These are phyloP conservation scores for Natrix natrix DNA, from an alignment of 2,797 vertebrate species.

Conservation along the genomic window DNA sequence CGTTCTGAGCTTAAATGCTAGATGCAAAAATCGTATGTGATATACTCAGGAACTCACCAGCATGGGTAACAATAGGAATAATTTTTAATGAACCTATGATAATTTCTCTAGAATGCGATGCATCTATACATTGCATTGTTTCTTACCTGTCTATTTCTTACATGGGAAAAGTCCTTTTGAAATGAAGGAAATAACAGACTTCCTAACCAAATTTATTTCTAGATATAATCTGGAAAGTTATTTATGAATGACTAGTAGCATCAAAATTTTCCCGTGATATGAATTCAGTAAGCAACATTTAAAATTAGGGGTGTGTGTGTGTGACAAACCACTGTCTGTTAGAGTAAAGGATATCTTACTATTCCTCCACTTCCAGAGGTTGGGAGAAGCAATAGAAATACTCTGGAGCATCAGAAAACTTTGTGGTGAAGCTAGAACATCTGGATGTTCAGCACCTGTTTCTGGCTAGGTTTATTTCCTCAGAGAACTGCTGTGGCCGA, in stretches of 20 bases:
- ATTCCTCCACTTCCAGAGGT: background rate
- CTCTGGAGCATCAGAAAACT: background rate
- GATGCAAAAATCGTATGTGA: slow-evolving; percentile 41
- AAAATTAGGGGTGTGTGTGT: background rate
- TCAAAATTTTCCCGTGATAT: background rate
- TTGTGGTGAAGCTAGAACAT: background rate
- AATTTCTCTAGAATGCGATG: slow-evolving; percentile 53
- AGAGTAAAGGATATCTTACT: background rate
- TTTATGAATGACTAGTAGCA: background rate
- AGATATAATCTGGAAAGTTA: background rate
- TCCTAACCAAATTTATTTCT: background rate
- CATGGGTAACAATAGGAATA: slow-evolving; percentile 60
- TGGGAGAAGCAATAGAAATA: background rate
- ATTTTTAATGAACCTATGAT: slow-evolving; percentile 48
- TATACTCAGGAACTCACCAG: slow-evolving; percentile 34
- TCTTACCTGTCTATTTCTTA: slow-evolving; percentile 5
- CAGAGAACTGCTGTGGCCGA: background rate
- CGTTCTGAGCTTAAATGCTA: slow-evolving; percentile 47
- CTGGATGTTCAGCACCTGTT: background rate
- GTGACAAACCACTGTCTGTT: background rate
- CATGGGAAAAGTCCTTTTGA: slow-evolving; percentile 28
- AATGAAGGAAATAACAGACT: slow-evolving; percentile 11
- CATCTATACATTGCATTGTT: slow-evolving; percentile 20
- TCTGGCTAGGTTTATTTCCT: background rate
- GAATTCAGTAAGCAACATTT: background rate